phyloP scores from a whole-genome alignment of 2,797 vertebrate species.

The Poecilia gillii region DNA sequence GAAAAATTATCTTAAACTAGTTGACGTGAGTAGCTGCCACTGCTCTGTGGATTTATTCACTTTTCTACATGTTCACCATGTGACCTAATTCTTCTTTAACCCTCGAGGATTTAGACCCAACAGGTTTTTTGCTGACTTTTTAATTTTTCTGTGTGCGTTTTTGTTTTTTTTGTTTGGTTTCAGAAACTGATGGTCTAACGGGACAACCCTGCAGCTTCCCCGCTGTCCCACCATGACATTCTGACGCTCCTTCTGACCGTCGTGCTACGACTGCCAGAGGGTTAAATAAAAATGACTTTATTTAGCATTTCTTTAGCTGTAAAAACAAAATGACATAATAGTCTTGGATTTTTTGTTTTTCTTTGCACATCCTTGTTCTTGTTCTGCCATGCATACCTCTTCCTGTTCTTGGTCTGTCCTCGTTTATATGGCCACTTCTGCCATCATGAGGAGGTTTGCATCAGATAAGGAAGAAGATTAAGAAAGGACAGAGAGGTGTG shows the following conservation, averaged over 20 bases:
- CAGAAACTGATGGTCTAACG: too few species aligned
- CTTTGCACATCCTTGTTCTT: conserved; percentile 26
- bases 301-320: background rate
- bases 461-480: conserved; percentile 44
- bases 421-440: background rate
- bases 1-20: background rate
- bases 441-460: conserved; percentile 35
- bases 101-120: too few species aligned
- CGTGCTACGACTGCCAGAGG: too few species aligned
- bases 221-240: too few species aligned
- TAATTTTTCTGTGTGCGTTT: too few species aligned
- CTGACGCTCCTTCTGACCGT: too few species aligned
- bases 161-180: too few species aligned
- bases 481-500: conserved; percentile 33
- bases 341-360: conserved; percentile 4
- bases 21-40: background rate
- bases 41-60: background rate
- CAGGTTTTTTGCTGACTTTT: too few species aligned
- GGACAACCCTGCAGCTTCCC: too few species aligned
- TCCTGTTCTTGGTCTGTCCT: conserved; percentile 1
- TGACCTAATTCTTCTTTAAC: background rate
- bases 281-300: background rate
- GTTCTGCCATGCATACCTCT: conserved; percentile 8
- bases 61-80: background rate
- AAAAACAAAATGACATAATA: background rate